Conservation (phyloP, 2,113 vertebrate species). For the Aptenodytes patagonicus region DNA sequence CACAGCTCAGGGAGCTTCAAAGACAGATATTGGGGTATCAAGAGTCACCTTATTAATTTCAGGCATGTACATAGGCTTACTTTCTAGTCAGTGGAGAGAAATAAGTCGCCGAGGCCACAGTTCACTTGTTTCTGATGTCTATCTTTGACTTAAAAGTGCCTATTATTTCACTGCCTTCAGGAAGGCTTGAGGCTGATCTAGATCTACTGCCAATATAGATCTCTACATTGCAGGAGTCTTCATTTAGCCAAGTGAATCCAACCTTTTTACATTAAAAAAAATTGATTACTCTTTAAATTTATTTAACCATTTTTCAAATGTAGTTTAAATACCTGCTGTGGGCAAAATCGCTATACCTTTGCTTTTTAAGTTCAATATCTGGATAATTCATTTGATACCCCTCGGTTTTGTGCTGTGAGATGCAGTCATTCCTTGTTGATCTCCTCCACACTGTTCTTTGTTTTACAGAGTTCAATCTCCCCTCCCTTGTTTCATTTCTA, state of each 20-base stretch:
- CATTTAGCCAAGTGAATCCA: not conserved
- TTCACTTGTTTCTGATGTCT: not conserved
- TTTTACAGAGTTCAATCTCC: not conserved
- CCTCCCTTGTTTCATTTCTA: not conserved
- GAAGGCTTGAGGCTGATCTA: not conserved
- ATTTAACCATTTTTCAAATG: not conserved
- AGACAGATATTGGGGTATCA: not conserved
- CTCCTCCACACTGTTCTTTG: not conserved
- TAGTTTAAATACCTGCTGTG: not conserved
- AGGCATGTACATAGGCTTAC: not conserved
- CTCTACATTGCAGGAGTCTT: not conserved
- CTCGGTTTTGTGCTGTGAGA: not conserved
- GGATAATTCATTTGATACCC: not conserved
- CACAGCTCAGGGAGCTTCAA: not conserved
- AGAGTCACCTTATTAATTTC: not conserved
- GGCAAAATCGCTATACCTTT: not conserved
- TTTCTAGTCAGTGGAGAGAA: not conserved
- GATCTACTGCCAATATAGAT: not conserved
- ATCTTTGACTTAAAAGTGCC: not conserved
- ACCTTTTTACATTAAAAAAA: not conserved
- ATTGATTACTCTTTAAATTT: not conserved
- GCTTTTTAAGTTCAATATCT: not conserved
- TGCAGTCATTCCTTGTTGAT: not conserved
- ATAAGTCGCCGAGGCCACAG: not conserved
- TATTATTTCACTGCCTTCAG: not conserved